Evolutionary conservation across 2,888 invertebrate species (phyloP).

Genomic region (Priocnemis perturbator): DNA sequence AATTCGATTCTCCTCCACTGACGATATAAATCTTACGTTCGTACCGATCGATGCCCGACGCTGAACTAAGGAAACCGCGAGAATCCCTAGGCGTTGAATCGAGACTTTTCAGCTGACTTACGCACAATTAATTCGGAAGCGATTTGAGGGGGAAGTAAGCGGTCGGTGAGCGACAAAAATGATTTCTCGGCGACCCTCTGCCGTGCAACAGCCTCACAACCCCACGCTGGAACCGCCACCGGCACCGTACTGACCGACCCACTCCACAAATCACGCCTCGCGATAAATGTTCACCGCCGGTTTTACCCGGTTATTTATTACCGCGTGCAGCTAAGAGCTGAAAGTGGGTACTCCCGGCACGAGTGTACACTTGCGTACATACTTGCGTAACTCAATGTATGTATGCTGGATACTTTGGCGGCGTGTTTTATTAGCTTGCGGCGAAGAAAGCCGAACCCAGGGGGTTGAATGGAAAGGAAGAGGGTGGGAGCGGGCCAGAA

Average conservation of each 20-base stretch:
- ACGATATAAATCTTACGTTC: slow-evolving; percentile 25
- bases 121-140: slow-evolving; percentile 2
- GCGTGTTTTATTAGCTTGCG: slow-evolving; percentile 3
- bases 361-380: slow-evolving; percentile 22
- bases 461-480: slow-evolving; percentile 15
- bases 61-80: no score
- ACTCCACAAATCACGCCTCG: slow-evolving; percentile 60
- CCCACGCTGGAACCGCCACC: slow-evolving; percentile 6
- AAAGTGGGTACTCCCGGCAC: slow-evolving; percentile 41
- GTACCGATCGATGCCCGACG: no score
- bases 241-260: slow-evolving; percentile 24
- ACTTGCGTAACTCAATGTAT: not conserved
- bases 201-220: not conserved
- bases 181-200: slow-evolving; percentile 33
- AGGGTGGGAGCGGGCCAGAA: slow-evolving; percentile 9
- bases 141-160: not conserved
- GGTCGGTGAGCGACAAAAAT: slow-evolving; percentile 18
- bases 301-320: slow-evolving; percentile 63
- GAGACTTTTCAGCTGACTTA: no score
- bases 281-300: slow-evolving; percentile 63
- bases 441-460: slow-evolving; percentile 1
- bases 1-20: no score
- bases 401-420: not conserved
- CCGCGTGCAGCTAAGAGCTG: slow-evolving; percentile 46
- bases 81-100: no score